A percentile compares a stretch with the other conserved stretches of the same genome.
Evolutionary conservation across 2,113 vertebrate genomes (phyloP).

Genomic region (Aegypius monachus): DNA sequence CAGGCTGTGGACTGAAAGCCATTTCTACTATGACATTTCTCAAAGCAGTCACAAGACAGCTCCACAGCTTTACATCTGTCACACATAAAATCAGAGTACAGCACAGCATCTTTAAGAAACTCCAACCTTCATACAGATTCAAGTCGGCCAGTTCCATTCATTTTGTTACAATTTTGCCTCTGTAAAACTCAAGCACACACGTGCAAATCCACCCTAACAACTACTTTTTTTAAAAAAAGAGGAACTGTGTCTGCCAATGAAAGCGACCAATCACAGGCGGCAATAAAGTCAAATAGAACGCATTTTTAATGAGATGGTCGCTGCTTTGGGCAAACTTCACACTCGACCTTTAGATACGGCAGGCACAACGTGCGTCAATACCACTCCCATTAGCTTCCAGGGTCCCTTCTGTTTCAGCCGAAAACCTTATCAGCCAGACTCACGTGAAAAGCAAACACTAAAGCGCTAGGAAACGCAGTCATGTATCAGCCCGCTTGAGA

Average conservation of each 20-base stretch:
- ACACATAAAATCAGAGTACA: neutral
- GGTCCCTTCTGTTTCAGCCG: neutral
- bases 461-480: neutral
- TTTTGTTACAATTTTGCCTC: neutral
- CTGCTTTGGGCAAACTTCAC: neutral
- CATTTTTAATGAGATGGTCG: neutral
- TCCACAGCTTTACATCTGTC: neutral
- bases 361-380: neutral
- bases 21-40: neutral
- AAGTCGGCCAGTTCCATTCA: rapidly evolving
- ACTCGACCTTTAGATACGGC: rapidly evolving
- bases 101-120: neutral
- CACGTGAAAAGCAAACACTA: neutral
- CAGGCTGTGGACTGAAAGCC: neutral
- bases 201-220: neutral
- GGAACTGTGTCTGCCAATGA: neutral
- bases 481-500: no score
- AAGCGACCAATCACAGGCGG: rapidly evolving
- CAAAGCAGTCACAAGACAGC: neutral
- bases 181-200: neutral
- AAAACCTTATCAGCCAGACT: neutral
- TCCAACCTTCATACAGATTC: neutral
- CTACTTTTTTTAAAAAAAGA: neutral
- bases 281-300: rapidly evolving
- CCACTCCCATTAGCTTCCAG: neutral